Base-by-base conservation (phyloP, 1,140 invertebrate species). In the Dinoponera quadriceps region DNA sequence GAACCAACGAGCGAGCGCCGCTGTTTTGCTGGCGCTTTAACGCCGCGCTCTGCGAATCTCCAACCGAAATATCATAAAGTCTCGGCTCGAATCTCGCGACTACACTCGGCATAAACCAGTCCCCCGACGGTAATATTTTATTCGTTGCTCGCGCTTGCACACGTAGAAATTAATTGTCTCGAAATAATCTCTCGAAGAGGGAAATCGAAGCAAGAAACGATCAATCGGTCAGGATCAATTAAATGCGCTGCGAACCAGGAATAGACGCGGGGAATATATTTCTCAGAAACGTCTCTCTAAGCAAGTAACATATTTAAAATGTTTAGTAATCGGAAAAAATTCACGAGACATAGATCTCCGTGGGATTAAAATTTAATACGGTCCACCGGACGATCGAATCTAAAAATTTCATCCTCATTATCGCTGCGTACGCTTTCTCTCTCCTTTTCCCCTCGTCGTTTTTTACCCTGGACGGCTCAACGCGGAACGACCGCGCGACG, bases 21-120 rank as follows among this genome's bases (percentile, higher is more conserved):
- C 51, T 51, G 44, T 54, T 65, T 49, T 27, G 51, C 48, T 20
- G 18, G 51, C 20, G 48, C 20, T 33, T 1, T 44, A 44, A 49
- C 18, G n/a, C 54, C 20, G 13, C 54, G 33, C 62, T 4, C 29
- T 27, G 16, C 20, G 11, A 77, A 77, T 49, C 55, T 49, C 66
- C 66, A 66, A 66, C 62, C 59, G 73, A 74, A 49, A 27, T 62
- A 49, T 13, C n/a, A 16, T 75, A 7, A 75, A 65, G n/a, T 65
- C 44, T 29, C 73, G n/a, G 65, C 38, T 44, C 13, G 59, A 66
- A 54, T 49, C 25, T 13, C 27, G 27, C 14, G 60, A 66, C 16
- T 66, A 16, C 29, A 5, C 16, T n/a, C 9, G 49, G 2, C 38
- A 44, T 11, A 66, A 66, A 77, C 66, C 63, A 59, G n/a, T 66